Evolutionary conservation across 1,140 invertebrate species (phyloP), one percentile per base, ranked within the genome.

Genomic region (Drosophila gunungcola): DNA sequence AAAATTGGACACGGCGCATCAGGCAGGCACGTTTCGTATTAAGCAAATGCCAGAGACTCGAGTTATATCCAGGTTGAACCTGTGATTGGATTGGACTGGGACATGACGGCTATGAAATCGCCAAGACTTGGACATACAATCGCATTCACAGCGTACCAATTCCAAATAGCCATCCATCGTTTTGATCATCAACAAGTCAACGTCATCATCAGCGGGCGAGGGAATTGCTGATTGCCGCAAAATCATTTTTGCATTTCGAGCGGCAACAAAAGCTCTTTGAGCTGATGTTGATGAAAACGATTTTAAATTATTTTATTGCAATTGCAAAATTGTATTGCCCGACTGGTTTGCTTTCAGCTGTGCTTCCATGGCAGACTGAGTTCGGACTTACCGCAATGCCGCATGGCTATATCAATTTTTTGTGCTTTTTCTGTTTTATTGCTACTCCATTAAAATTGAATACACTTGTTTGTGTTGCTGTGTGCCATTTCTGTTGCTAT

Each of bases 241-340:
- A 80, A 80, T 88, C 78, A 86, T 75, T 84, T 84, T 73, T 82
- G 63, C 69, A 74, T 82, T 81, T 80, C 57, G 58, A 73, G 29
- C 41, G 53, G 70, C 60, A 78, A 48, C 36, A 63, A 80, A 72
- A 78, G 60, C 85, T 89, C 84, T 81, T 90, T 85, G 74, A 81
- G 80, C 65, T 78, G 86, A 78, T 85, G 84, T 85, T 89, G 85
- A 89, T 90, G 85, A 90, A 90, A 90, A 90, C 85, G 85, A 90
- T 90, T 90, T 90, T 90, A 90, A 90, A 90, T 90, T 90, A 83
- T 90, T 90, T 90, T 90, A 88, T 88, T 80, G 81, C 84, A 89
- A 88, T 88, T 88, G 83, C 80, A 89, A 88, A 86, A 85, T 85
- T 78, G 68, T 86, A 83, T 73, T 82, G 83, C 69, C 65, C 53